These are phyloP conservation scores for Glaucopsyche alexis DNA, from an alignment of 2,888 invertebrate genomes.

Conservation along the genomic window DNA sequence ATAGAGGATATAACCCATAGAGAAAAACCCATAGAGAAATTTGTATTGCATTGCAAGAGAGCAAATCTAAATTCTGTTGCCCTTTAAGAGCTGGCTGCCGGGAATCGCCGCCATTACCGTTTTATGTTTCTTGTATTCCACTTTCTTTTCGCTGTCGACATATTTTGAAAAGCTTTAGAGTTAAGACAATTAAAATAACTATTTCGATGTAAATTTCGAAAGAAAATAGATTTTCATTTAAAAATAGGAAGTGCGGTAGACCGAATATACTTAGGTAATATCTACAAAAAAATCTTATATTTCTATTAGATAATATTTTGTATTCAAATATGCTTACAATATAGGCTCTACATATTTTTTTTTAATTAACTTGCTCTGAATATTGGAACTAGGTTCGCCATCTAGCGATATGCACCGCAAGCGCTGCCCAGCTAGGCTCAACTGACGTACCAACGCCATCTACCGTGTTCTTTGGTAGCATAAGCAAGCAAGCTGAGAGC, in stretches of 20 bases:
- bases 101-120: background rate
- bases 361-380: background rate
- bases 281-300: no score
- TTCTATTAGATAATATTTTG: no score
- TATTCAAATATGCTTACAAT: no score
- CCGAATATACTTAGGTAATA: no score
- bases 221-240: no score
- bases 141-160: background rate
- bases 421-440: conserved; percentile 45
- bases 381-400: conserved; percentile 15
- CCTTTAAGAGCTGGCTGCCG: background rate
- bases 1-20: no score
- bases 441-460: conserved; percentile 57
- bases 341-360: no score
- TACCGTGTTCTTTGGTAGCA: conserved; percentile 49
- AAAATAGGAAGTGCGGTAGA: no score
- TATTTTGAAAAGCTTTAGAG: background rate
- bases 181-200: no score
- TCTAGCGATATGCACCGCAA: conserved; percentile 30
- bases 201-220: no score
- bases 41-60: background rate
- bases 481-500: conserved; percentile 58
- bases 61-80: background rate
- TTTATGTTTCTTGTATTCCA: background rate
- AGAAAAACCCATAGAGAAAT: no score